These are phyloP conservation scores for Trialeurodes vaporariorum DNA, from an alignment of 1,140 invertebrate species.

Conservation along the genomic window DNA sequence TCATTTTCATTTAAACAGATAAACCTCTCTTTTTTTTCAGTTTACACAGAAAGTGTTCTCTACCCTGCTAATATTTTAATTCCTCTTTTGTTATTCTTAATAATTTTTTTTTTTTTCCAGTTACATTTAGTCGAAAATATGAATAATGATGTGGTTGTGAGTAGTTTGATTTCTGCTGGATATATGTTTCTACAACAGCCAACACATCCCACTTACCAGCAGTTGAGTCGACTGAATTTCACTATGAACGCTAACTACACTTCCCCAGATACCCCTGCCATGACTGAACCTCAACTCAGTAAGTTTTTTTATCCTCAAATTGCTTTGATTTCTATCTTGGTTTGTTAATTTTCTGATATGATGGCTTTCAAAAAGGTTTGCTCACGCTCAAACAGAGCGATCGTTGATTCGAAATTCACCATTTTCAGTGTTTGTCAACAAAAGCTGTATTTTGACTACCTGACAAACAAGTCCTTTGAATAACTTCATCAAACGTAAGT, in stretches of 20 bases:
- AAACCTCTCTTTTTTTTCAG: neutral
- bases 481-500: too few relatives aligned
- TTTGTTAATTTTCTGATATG: too few relatives aligned
- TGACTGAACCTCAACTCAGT: conserved; percentile 6
- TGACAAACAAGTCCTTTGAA: too few relatives aligned
- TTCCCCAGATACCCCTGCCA: neutral
- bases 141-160: conserved; percentile 84
- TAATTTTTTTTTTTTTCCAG: conserved; percentile 10
- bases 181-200: conserved; percentile 90
- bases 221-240: conserved; percentile 60
- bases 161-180: conserved; percentile 66
- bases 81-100: conserved; percentile 2
- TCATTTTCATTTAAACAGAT: too few relatives aligned
- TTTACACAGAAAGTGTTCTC: too few relatives aligned
- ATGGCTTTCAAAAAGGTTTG: too few relatives aligned
- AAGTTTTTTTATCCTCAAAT: neutral
- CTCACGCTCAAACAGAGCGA: neutral
- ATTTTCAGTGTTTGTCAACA: neutral
- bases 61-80: too few relatives aligned
- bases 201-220: conserved; percentile 79
- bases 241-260: conserved; percentile 44
- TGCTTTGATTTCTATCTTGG: too few relatives aligned
- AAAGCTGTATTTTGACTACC: neutral
- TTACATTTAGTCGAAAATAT: conserved; percentile 42
- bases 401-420: too few relatives aligned